These are phyloP conservation scores for Tychaedon coryphoeus DNA, from an alignment of 2,113 vertebrate genomes.

Conservation along the genomic window DNA sequence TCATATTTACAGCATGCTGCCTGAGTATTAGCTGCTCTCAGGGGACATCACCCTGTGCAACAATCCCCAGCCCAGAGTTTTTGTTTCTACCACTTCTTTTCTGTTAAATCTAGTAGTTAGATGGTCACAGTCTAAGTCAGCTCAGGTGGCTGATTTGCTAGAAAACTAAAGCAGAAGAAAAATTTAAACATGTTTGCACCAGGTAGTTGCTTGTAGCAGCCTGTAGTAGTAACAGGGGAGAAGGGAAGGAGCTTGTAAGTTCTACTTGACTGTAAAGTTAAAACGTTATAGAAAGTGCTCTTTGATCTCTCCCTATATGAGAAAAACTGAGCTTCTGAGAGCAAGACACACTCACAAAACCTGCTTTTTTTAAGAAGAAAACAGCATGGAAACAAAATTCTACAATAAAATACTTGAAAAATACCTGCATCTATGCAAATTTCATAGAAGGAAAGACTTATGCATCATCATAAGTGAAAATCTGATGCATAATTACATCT, in stretches of 20 bases:
- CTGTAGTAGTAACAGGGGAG: not conserved
- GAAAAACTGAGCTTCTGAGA: not conserved
- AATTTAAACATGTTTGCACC: rapidly evolving
- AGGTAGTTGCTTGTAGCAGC: not conserved
- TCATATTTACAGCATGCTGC: not conserved
- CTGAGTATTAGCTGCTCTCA: not conserved
- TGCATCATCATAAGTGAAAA: not conserved
- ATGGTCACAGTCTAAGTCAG: not conserved
- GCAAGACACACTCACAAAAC: not conserved
- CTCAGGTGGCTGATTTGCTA: not conserved
- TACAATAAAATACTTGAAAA: not conserved
- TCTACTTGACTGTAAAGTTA: not conserved
- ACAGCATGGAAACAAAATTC: not conserved
- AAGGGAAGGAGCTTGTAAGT: not conserved
- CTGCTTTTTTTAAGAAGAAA: not conserved
- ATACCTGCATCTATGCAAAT: not conserved
- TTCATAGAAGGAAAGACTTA: not conserved
- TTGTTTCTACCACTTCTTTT: not conserved
- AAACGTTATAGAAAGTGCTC: not conserved
- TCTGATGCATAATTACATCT: not conserved
- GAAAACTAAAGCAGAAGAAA: not conserved
- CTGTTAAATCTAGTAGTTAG: not conserved
- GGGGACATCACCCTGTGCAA: not conserved
- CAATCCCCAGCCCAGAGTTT: not conserved
- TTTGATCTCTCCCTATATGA: not conserved